Evolutionary conservation across 2,797 vertebrate species (phyloP), one percentile per base, ranked within the genome.

Genomic region (Takifugu rubripes): DNA sequence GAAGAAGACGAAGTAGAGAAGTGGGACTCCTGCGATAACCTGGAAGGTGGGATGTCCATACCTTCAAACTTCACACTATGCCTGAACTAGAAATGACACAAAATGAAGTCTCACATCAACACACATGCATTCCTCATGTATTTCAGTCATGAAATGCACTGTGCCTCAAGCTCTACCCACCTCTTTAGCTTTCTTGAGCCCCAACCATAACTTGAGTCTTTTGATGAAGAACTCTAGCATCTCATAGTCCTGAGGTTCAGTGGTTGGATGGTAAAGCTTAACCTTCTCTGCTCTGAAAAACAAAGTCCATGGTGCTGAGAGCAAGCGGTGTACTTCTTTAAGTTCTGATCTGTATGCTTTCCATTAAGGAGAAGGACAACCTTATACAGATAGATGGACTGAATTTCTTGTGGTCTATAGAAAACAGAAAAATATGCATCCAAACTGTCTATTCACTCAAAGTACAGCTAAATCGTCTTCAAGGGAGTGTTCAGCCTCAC

Each of bases 161-260:
- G 49, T 7, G n/a, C 16, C 25, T n/a, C 16, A 25, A 2, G n/a
- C 2, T 1, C 6, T 6, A 5, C 17, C 24, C 84, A 92, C 92
- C 88, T 92, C 87, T 77, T 92, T 93, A 24, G 88, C 65, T 71
- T 92, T 94, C 68, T 84, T 90, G 24, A 94, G 85, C 40, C 92
- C 92, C 72, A 92, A 88, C 92, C 90, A 92, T 27, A 93, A 78
- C 52, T 91, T 93, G 33, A 94, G 87, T 43, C 91, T 90, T 70
- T 92, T 94, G 49, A 93, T 90, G 53, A 93, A 89, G 76, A 93
- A 92, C 70, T 92, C 90, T 29, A 92, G 88, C 92, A 93, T 93
- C 75, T 93, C 90, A 24, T 92, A 91, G 67, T 92, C 92, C 66
- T 92, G 92, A 3, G 85, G 88, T 58, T 91, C 90, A 36, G 84